Evolutionary conservation across 2,888 invertebrate species (phyloP), one percentile per base, ranked within the genome.

Genomic region (Villa cingulata): DNA sequence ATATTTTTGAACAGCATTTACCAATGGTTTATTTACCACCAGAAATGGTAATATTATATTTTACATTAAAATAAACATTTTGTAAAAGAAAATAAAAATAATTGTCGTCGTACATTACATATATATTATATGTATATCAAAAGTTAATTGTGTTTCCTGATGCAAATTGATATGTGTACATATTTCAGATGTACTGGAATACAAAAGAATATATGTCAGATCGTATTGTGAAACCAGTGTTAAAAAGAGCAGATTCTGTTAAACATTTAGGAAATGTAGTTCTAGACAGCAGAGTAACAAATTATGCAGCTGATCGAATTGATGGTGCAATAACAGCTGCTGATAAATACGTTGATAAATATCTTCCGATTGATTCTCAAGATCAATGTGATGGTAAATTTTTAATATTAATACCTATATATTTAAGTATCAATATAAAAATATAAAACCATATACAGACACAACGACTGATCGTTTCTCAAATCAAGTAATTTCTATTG

Each of bases 21-120:
- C 91, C 91, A 0, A 78, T 83, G 2, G 83, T 91, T 51, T 80
- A 83, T 62, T 72, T 89, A 55, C 87, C 90, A 6, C 88, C 91
- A 10, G 80, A 89, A 71, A 77, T 84, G 74, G 90, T 90, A 73
- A n/a, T n/a, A n/a, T n/a, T n/a, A n/a, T n/a, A n/a, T n/a, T n/a
- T n/a, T n/a, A n/a, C n/a, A n/a, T n/a, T n/a, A n/a, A n/a, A n/a
- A n/a, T n/a, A n/a, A n/a, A n/a, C n/a, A n/a, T n/a, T n/a, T n/a
- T n/a, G n/a, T n/a, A n/a, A n/a, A n/a, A n/a, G n/a, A n/a, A n/a
- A n/a, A n/a, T n/a, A n/a, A n/a, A n/a, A n/a, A n/a, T n/a, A n/a
- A n/a, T n/a, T n/a, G n/a, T n/a, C n/a, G n/a, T n/a, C n/a, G n/a
- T n/a, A n/a, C n/a, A n/a, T n/a, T n/a, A n/a, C n/a, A n/a, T n/a